Conservation (phyloP, 2,797 vertebrate genomes). For the Scolopax rusticola region DNA sequence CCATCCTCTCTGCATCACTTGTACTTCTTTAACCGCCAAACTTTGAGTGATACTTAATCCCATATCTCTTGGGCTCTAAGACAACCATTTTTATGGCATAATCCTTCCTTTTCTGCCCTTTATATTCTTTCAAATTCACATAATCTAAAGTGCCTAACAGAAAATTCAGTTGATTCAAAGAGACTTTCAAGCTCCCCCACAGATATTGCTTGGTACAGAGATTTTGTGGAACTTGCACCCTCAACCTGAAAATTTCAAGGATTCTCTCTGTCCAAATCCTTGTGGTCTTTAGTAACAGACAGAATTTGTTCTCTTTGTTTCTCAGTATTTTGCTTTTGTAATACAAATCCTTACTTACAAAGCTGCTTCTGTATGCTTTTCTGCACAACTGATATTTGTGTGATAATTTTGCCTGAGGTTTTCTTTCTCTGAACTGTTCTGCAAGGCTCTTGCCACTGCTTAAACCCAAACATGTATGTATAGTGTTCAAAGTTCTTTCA, state of each 20-base stretch:
- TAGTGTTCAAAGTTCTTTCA: neutral
- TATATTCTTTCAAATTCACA: neutral
- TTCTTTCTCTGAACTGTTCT: neutral
- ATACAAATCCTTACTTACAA: neutral
- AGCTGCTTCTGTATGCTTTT: neutral
- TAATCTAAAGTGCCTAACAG: neutral
- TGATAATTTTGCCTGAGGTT: neutral
- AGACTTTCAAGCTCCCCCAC: neutral
- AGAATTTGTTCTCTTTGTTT: neutral
- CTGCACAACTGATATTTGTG: neutral
- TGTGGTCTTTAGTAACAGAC: neutral
- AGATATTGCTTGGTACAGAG: neutral
- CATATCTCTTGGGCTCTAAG: neutral
- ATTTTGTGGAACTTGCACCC: neutral
- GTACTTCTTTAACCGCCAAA: neutral
- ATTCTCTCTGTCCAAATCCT: neutral
- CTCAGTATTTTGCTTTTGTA: neutral
- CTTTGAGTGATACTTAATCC: neutral
- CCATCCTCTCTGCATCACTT: neutral
- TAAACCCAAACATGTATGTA: neutral
- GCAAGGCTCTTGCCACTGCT: neutral
- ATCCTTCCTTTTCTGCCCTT: neutral
- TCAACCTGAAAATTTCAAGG: neutral
- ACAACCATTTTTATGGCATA: neutral
- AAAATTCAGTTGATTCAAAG: neutral